These are phyloP conservation scores for Saiga tatarica DNA, from an alignment of 2,113 vertebrate genomes.

Conservation along the genomic window DNA sequence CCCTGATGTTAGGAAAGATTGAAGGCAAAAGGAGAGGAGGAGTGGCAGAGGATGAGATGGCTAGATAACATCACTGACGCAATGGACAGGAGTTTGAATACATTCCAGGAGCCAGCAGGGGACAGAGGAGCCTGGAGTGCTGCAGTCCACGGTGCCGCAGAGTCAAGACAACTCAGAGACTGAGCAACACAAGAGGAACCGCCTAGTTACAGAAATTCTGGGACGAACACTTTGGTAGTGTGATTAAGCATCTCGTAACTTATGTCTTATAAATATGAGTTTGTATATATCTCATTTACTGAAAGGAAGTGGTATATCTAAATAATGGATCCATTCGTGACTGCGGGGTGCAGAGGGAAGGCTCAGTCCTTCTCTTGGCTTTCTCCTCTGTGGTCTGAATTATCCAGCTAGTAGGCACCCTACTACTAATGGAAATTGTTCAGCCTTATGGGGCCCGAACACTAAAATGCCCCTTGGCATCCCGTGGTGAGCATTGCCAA, in stretches of 20 bases:
- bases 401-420: neutral
- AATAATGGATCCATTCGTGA: neutral
- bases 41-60: neutral
- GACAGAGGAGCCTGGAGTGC: neutral
- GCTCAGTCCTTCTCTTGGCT: neutral
- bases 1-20: neutral
- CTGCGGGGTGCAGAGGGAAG: fast-evolving
- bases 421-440: neutral
- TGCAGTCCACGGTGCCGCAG: neutral
- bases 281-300: neutral
- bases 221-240: neutral
- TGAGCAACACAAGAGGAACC: neutral
- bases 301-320: neutral
- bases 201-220: neutral
- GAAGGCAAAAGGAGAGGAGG: neutral
- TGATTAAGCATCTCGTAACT: neutral
- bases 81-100: neutral
- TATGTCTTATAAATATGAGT: neutral
- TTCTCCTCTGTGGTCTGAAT: neutral
- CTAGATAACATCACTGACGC: neutral
- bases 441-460: neutral
- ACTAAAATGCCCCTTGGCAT: neutral
- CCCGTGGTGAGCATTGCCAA: neutral
- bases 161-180: fast-evolving
- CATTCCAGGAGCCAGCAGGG: neutral